Percentiles rank a stretch among this genome's conserved stretches.
Evolutionary conservation across 1,140 invertebrate genomes (phyloP).

Genomic region (Pseudobourletiella spinata): DNA sequence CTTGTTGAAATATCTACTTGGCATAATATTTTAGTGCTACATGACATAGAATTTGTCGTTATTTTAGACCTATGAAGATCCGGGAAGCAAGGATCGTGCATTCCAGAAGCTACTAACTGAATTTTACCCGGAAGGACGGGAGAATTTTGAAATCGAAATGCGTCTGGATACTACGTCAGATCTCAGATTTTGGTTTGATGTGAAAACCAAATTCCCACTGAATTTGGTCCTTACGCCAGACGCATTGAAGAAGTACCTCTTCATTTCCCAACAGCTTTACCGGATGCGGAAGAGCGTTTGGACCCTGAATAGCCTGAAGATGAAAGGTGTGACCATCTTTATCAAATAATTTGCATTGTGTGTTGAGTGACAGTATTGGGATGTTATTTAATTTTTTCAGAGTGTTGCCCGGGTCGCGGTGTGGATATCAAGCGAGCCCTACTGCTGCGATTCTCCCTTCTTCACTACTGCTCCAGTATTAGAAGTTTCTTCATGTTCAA

Average conservation of each 20-base stretch:
- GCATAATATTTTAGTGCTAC: no score
- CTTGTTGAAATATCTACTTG: no score
- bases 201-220: slow-evolving; percentile 15
- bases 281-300: slow-evolving; percentile 26
- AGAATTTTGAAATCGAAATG: slow-evolving; percentile 20
- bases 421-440: slow-evolving; percentile 9
- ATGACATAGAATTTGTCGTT: no score
- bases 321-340: slow-evolving; percentile 11
- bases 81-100: background rate
- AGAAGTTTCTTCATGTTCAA: slow-evolving; percentile 20
- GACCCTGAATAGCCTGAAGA: slow-evolving; percentile 5
- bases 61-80: slow-evolving; percentile 18
- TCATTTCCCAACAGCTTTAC: slow-evolving; percentile 14
- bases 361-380: background rate
- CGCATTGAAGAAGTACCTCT: slow-evolving; percentile 13
- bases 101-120: slow-evolving; percentile 23
- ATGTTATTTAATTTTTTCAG: slow-evolving; percentile 3
- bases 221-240: slow-evolving; percentile 24
- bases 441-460: slow-evolving; percentile 19
- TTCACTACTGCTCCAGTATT: slow-evolving; percentile 29
- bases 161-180: slow-evolving; percentile 2
- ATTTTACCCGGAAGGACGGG: slow-evolving; percentile 27
- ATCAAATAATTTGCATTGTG: background rate
- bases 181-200: slow-evolving; percentile 13
- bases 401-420: slow-evolving; percentile 3